Conservation (phyloP, 2,888 invertebrate species). For the Corbicula japonica region DNA sequence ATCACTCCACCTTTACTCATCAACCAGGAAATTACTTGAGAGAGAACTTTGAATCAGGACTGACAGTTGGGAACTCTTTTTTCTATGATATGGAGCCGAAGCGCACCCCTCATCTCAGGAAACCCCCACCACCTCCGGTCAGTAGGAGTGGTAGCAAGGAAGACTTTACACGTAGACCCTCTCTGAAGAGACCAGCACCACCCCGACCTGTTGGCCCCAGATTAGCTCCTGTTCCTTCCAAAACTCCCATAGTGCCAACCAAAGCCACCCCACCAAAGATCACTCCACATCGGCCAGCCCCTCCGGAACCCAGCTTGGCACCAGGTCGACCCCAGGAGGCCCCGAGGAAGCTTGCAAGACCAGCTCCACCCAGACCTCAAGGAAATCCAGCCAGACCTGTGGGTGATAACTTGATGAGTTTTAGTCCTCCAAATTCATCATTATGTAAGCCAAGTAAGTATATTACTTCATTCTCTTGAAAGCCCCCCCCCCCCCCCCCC, state of each 20-base stretch:
- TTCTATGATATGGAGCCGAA: slow-evolving; percentile 63
- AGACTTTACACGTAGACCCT: slow-evolving; percentile 61
- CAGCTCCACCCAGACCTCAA: slow-evolving; percentile 66
- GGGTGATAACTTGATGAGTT: slow-evolving; percentile 77
- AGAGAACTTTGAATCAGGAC: slow-evolving; percentile 46
- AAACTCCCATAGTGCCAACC: slow-evolving; percentile 64
- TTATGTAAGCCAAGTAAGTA: too few relatives aligned
- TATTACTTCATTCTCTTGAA: too few relatives aligned
- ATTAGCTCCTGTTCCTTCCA: slow-evolving; percentile 75
- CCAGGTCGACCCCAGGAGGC: slow-evolving; percentile 44
- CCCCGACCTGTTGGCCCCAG: slow-evolving; percentile 80
- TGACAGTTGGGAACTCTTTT: slow-evolving; percentile 65
- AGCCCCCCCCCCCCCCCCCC: too few relatives aligned
- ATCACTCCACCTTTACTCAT: neutral
- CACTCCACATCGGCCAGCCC: slow-evolving; percentile 77
- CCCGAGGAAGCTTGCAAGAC: slow-evolving; percentile 47
- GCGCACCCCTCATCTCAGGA: slow-evolving; percentile 54
- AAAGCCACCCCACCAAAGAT: slow-evolving; percentile 21
- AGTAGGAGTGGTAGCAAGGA: slow-evolving; percentile 36
- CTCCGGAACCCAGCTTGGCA: slow-evolving; percentile 63
- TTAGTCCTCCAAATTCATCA: slow-evolving; percentile 78
- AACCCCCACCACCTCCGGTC: slow-evolving; percentile 67
- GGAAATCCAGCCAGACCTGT: slow-evolving; percentile 56
- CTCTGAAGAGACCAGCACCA: slow-evolving; percentile 78
- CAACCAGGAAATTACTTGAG: slow-evolving; percentile 47